Conservation (phyloP, 2,113 vertebrate genomes). For the Todiramphus chloris region DNA sequence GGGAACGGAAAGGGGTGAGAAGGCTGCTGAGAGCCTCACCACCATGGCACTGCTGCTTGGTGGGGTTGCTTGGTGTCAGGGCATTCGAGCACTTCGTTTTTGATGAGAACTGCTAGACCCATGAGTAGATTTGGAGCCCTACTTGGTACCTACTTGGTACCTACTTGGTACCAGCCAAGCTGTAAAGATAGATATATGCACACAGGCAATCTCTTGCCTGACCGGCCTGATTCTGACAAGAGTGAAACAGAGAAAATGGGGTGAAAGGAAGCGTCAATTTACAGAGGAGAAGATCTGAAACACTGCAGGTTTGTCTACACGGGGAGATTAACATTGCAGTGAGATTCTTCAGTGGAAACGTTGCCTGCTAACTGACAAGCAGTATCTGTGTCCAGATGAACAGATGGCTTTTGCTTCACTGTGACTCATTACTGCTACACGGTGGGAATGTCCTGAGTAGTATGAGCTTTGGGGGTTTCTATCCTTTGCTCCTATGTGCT, state of each 20-base stretch:
- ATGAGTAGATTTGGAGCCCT: neutral
- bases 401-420: conserved; percentile 50
- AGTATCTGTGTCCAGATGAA: conserved; percentile 45
- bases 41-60: fast-evolving
- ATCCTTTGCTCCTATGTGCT: neutral
- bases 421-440: conserved; percentile 27
- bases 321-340: neutral
- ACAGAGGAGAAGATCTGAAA: neutral
- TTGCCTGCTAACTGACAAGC: conserved; percentile 35
- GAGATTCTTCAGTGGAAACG: neutral
- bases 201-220: neutral
- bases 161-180: neutral
- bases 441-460: conserved; percentile 39
- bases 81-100: neutral
- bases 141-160: no score
- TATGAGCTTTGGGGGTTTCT: conserved; percentile 2
- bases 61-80: neutral
- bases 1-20: neutral
- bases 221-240: neutral
- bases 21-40: fast-evolving
- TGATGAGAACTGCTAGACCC: neutral
- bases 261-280: neutral
- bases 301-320: neutral
- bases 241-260: neutral
- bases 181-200: neutral